Evolutionary conservation across 1,140 invertebrate genomes (phyloP).

Genomic region (Cyclargus thomasi): DNA sequence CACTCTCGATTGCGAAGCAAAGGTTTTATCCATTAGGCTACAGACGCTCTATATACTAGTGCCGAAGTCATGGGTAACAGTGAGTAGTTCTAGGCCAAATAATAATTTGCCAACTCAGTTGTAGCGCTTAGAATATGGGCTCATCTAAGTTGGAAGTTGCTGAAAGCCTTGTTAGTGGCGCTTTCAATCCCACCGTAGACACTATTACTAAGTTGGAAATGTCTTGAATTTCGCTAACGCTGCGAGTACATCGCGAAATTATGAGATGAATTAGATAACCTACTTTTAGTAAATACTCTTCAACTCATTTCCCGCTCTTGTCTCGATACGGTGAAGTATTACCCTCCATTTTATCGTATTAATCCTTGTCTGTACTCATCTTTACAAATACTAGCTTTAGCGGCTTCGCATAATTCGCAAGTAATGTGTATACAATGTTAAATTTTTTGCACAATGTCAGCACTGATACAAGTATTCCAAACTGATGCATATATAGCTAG

Average conservation of each 20-base stretch:
- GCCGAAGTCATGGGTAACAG: background rate
- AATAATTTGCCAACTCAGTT: constrained; percentile 7
- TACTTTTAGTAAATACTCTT: background rate
- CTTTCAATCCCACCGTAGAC: constrained; percentile 12
- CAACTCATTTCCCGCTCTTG: background rate
- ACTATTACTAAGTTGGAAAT: constrained; percentile 13
- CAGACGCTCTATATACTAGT: too few species aligned
- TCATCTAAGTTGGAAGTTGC: constrained; percentile 15
- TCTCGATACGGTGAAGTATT: background rate
- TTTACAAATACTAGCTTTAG: too few species aligned
- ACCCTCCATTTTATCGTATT: background rate
- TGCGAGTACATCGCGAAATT: constrained; percentile 5
- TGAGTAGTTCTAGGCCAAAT: constrained; percentile 1
- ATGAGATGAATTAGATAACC: constrained; percentile 9
- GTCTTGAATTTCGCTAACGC: constrained; percentile 15
- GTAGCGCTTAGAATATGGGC: constrained; percentile 13
- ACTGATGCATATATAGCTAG: too few species aligned
- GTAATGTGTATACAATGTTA: too few species aligned
- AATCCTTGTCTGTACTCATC: background rate
- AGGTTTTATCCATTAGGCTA: too few species aligned
- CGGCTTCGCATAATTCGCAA: too few species aligned
- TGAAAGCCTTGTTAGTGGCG: constrained; percentile 15
- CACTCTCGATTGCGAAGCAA: too few species aligned
- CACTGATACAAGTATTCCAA: too few species aligned
- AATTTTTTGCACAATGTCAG: too few species aligned